A percentile compares a stretch with the other conserved stretches of the same genome.
These are phyloP conservation scores for Sceliomorpha sp. DNA, from an alignment of 2,888 invertebrate species.

Conservation along the genomic window DNA sequence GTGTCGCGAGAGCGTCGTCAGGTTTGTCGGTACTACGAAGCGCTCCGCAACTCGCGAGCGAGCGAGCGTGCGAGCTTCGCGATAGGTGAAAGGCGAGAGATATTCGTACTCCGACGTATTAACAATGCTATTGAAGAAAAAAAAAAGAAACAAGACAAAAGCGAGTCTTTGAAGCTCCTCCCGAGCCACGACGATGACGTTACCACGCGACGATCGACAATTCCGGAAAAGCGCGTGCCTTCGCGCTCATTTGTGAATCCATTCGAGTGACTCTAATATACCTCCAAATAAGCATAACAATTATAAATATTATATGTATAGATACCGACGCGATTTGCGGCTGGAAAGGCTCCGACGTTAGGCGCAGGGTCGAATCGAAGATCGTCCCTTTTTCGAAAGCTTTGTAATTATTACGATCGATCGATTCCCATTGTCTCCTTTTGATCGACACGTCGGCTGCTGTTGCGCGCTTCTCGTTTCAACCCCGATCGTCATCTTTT, in stretches of 20 bases:
- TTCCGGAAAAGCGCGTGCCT: background rate
- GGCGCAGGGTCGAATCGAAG: conserved; percentile 4
- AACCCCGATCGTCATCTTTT: conserved; percentile 3
- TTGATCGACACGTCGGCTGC: background rate
- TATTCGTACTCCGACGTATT: no score
- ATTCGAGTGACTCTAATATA: conserved; percentile 3
- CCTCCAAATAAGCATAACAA: background rate
- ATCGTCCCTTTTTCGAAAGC: background rate
- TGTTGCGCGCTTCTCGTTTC: background rate
- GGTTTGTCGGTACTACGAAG: no score
- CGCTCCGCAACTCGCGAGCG: no score
- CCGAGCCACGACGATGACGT: background rate
- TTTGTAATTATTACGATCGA: background rate
- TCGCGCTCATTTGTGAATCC: background rate
- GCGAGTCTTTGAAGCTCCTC: background rate
- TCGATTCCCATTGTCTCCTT: background rate
- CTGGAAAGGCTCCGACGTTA: conserved; percentile 1
- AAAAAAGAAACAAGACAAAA: no score
- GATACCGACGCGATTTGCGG: background rate
- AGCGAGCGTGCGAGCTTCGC: no score
- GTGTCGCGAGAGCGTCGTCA: no score
- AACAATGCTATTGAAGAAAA: no score
- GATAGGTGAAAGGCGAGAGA: no score
- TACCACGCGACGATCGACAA: background rate
- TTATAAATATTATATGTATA: conserved; percentile 5